Evolutionary conservation across 30 jellyfish, hydroid and myxozoan species (phyloP), one percentile per base, ranked within the genome.

Genomic region (Cassiopea andromeda): DNA sequence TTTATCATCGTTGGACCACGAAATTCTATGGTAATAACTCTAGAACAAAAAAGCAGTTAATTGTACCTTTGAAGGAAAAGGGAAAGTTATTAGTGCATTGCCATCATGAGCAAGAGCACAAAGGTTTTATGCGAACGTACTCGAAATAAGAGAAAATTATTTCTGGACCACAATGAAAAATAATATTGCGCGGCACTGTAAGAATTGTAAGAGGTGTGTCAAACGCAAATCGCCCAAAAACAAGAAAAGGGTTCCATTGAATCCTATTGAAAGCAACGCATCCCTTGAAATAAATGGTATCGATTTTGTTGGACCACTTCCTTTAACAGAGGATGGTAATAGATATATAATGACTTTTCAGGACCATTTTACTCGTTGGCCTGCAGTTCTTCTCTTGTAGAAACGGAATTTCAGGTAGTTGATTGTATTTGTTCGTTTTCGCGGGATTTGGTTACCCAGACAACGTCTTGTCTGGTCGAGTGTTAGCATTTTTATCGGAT

Each of bases 281-380:
- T 78, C 95, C 44, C 77, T 88, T 44, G 86, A 66, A 47, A 75
- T 80, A 8, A 92, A 61, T 70, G 85, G 86, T 54, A 54, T 88
- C 46, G 95, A 88, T 59, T 48, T 88, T 47, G 90, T 88, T 13
- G 95, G 95, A n/a, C 95, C 95, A 7, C 72, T 88, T 50, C 95
- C 95, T 6, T 18, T 68, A 61, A 44, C 91, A 48, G 57, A 60
- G 17, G 45, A 50, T 19, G 95, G 95, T 2, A 79, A 88, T 66
- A 77, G 77, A 54, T 87, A 87, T 50, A 83, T 80, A 7, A 64
- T 89, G 43, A 89, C 83, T 48, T n/a, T 81, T n/a, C 70, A 47
- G 49, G 87, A 89, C 74, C 84, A 89, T 61, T 80, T 89, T 44
- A 69, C 92, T 2, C 73, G 92, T 16, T 88, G 95, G 95, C 85